Percentiles rank a stretch among this genome's conserved stretches.
Conservation (phyloP, 2,113 vertebrate genomes). For the Myanophis thanlyinensis region DNA sequence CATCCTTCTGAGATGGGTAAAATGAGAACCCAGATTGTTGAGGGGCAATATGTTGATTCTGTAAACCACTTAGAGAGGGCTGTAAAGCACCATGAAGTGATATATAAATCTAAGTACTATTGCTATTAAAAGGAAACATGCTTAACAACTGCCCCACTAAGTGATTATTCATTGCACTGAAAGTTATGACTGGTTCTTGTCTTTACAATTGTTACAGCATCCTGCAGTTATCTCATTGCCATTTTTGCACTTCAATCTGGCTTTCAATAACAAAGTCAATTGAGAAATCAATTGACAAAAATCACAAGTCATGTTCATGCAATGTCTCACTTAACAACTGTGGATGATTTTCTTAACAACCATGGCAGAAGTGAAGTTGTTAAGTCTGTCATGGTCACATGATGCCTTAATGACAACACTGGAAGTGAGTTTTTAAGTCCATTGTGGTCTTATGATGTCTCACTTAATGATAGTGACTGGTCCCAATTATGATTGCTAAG, state of each 20-base stretch:
- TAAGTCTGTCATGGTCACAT: neutral
- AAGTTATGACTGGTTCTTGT: neutral
- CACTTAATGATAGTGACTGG: neutral
- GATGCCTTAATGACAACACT: neutral
- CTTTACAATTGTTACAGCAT: neutral
- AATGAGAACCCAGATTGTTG: no score
- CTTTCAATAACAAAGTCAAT: neutral
- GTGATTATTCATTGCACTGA: neutral
- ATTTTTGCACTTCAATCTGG: neutral
- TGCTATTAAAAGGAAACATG: neutral
- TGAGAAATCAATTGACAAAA: neutral
- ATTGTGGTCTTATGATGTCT: neutral
- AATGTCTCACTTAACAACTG: neutral
- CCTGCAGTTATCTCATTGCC: neutral
- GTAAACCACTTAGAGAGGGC: no score
- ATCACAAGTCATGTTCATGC: neutral
- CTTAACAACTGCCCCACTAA: neutral
- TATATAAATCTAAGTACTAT: no score
- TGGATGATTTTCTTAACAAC: neutral
- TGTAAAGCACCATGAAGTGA: no score
- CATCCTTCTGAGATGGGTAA: no score
- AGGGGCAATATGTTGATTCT: no score
- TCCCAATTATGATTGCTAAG: neutral
- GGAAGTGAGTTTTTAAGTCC: neutral
- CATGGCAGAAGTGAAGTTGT: neutral